A percentile compares a stretch with the other conserved stretches of the same genome.
Evolutionary conservation across 2,888 invertebrate species (phyloP).

Genomic region (Tanypteryx hageni): DNA sequence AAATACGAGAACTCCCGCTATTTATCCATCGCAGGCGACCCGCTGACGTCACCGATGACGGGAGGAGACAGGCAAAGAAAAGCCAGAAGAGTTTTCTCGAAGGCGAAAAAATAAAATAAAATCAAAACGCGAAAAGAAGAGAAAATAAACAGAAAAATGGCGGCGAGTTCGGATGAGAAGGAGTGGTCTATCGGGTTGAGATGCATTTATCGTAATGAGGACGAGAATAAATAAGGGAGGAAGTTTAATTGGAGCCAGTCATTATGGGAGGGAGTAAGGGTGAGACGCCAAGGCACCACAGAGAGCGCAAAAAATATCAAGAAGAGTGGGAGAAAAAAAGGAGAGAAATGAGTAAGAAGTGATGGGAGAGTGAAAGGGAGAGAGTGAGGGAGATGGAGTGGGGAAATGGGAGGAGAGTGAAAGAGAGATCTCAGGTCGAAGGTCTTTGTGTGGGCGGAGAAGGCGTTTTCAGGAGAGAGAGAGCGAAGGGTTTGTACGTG

Average conservation of each 20-base stretch:
- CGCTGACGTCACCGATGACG: constrained; percentile 14
- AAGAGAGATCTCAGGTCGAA: not conserved
- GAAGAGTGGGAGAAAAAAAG: not conserved
- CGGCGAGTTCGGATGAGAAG: not conserved
- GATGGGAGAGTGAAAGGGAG: not conserved
- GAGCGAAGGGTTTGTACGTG: too few relatives aligned
- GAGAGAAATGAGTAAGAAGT: not conserved
- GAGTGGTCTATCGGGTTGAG: not conserved
- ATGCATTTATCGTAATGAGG: constrained; percentile 7
- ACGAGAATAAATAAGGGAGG: not conserved
- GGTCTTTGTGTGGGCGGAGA: not conserved
- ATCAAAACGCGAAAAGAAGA: too few relatives aligned
- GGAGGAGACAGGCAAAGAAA: not conserved
- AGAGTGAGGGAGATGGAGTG: not conserved
- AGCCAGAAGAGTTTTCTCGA: not conserved
- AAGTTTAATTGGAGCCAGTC: not conserved
- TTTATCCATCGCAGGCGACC: too few relatives aligned
- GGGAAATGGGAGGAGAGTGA: not conserved
- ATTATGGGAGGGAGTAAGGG: not conserved
- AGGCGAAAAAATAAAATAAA: too few relatives aligned
- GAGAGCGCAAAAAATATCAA: not conserved
- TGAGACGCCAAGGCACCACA: not conserved
- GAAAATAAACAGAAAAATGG: not conserved
- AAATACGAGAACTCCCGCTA: too few relatives aligned
- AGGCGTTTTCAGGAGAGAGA: too few relatives aligned